A percentile compares a stretch with the other conserved stretches of the same genome.
These are phyloP conservation scores for Actinia equina DNA, from an alignment of 64 coral and sea anemone species.

Conservation along the genomic window DNA sequence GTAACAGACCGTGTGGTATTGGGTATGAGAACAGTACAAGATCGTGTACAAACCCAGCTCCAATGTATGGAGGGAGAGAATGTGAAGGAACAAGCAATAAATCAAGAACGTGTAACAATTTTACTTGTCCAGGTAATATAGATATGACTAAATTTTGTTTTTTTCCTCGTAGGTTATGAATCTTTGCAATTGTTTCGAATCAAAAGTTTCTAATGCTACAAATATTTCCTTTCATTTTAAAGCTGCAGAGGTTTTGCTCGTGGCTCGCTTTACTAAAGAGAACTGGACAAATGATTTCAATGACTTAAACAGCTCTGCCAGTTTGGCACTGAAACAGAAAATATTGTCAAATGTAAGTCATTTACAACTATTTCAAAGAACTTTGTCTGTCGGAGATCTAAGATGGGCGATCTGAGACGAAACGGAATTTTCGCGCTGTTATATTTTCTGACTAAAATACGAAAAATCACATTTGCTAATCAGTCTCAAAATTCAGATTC, in stretches of 20 bases:
- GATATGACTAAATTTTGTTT: too few species aligned
- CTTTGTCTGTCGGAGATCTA: too few species aligned
- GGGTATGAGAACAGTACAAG: slow-evolving; percentile 28
- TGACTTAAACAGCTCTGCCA: background rate
- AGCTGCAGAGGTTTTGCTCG: background rate
- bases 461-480: too few species aligned
- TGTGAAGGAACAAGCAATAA: background rate
- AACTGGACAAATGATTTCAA: background rate
- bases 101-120: slow-evolving; percentile 16
- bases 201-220: too few species aligned
- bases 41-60: slow-evolving; percentile 22
- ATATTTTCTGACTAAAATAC: too few species aligned
- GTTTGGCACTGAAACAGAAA: slow-evolving; percentile 8
- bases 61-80: slow-evolving; percentile 12
- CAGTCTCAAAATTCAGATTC: too few species aligned
- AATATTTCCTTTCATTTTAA: too few species aligned
- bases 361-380: too few species aligned
- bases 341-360: background rate
- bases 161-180: too few species aligned
- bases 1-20: slow-evolving; percentile 22
- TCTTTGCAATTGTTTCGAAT: too few species aligned
- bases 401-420: too few species aligned
- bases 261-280: slow-evolving; percentile 1
- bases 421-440: too few species aligned
- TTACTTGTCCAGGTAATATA: slow-evolving; percentile 13